Base-by-base conservation (phyloP, 1,140 invertebrate genomes). In the Ruditapes philippinarum region DNA sequence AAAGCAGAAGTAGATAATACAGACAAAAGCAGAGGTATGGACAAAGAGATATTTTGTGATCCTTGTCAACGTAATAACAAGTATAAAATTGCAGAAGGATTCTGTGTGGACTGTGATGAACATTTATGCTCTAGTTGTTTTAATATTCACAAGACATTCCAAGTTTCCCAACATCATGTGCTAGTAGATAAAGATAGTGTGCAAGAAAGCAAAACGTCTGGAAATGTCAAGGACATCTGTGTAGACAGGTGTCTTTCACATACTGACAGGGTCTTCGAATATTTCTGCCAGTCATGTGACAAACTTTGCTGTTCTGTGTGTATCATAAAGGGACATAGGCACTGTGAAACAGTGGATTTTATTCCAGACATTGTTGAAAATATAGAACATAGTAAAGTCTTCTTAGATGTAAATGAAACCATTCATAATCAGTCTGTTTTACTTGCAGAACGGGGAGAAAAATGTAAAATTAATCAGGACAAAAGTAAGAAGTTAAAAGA, bases 251-350 rank as follows among this genome's bases (percentile, higher is more conserved):
- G 74, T 22, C 2, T 25, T 7, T 45, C 38, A 49, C 74, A 78
- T 17, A 45, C 22, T n/a, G 22, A 78, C 42, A 49, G 38, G 45
- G 45, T 78, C 25, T 25, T 78, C 5, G 42, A 78, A 25, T 78
- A 78, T 25, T 78, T 25, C 25, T 78, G 74, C 25, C 19, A 31
- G 31, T 36, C 74, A 45, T 45, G 45, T 45, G 74, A 78, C 28
- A 17, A 78, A 17, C 38, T 78, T 12, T 40, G 74, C 2, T 78
- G 74, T 31, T 78, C 74, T 0, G 74, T 78, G 38, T 78, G 74
- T 28, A 78, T 78, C 14, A 49, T 45, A 5, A 78, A 40, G 31
- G 17, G 22, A 5, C 74, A 78, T 78, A 40, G 38, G 0, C 1
- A 12, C 2, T 78, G 74, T 28, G 4, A 31, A 22, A 25, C 45